Base-by-base conservation (phyloP, 2,888 invertebrate genomes). In the Hermaeophaga mercurialis region DNA sequence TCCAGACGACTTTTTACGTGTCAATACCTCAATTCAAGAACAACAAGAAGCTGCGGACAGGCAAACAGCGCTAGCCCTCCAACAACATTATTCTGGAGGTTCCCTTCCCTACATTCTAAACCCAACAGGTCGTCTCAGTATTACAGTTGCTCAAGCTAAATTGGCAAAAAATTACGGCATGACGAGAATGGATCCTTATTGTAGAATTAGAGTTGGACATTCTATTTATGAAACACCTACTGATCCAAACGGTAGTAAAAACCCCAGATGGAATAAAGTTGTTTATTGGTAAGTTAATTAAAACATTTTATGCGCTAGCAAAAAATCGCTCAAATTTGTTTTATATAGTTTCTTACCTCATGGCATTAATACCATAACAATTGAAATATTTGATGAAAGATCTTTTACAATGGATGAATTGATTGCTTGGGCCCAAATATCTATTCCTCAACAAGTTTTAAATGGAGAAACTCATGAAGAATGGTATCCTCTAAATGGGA, bases 331-430 rank as follows among this genome's bases (percentile, higher is more conserved):
- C n/a, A n/a, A 24, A 33, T 18, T 45, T 1, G 5, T 38, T 44
- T 31, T 15, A 54, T 67, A 54, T 50, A 94, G 94, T 75, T 84
- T 90, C 66, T 81, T 97, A 56, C 94, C 96, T 0, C 85, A 87
- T 64, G 96, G 96, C 38, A 91, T 97, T 9, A 90, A 90, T 72
- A 86, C 89, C 8, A 84, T 98, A 65, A 92, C 91, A 72, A 74
- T 98, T 68, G 97, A 98, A 82, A 90, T 98, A 64, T 98, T 91
- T 78, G 98, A 98, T 79, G 98, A 97, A 80, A 90, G 95, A 75
- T 94, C 96, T 11, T 96, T 98, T 77, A 93, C 95, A 14, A 90
- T 92, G 85, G 97, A 98, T 78, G 96, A 97, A 78, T 81, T 95
- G 58, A 89, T 98, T 66, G 98, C 96, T 0, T 97, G 95, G 94